Base-by-base conservation (phyloP, 1,140 invertebrate species). In the Meloidogyne chitwoodi region DNA sequence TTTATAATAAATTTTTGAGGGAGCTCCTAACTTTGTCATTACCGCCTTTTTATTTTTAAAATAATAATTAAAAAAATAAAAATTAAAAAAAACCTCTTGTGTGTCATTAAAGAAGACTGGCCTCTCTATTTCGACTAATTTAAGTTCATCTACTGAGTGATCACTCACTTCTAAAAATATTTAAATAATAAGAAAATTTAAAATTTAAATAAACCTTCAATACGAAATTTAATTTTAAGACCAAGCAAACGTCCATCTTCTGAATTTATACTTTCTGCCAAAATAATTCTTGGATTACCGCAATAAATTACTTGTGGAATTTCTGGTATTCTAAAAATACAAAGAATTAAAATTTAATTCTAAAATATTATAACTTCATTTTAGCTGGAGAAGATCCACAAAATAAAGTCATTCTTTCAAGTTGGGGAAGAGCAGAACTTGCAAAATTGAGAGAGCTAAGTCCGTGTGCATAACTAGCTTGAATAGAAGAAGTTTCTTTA, bases 1-100 rank as follows among this genome's bases (percentile, higher is more conserved):
- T 68, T 86, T 86, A 76, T 83, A 87, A 75, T 79, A 86, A 3
- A 87, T 77, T 48, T 80, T 79, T 19, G 83, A 76, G 0, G 85
- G 85, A 34, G 84, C 77, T 24, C 85, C 85, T 19, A 86, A 69
- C 34, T 80, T 41, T 19, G 80, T 41, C 26, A 84, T 27, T 64
- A 83, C 81, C 0, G 38, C 68, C 68, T 77, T 75, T 75, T 65
- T 83, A 83, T 34, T 29, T 38, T 12, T 12, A 6, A 27, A 22
- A 76, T 24, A 16, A 6, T 12, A 67, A 26, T 6, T 0, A 31
- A n/a, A 74, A 74, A 69, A 4, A 19, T 73, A 12, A 38, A 12
- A 8, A 38, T 38, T 38, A 75, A 75, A 73, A 27, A 24, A 26
- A 26, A 68, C 69, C 62, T 76, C 65, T 56, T 76, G 75, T 26